These are phyloP conservation scores for Pseudachorutes palmiensis DNA, from an alignment of 1,140 invertebrate genomes.

Conservation along the genomic window DNA sequence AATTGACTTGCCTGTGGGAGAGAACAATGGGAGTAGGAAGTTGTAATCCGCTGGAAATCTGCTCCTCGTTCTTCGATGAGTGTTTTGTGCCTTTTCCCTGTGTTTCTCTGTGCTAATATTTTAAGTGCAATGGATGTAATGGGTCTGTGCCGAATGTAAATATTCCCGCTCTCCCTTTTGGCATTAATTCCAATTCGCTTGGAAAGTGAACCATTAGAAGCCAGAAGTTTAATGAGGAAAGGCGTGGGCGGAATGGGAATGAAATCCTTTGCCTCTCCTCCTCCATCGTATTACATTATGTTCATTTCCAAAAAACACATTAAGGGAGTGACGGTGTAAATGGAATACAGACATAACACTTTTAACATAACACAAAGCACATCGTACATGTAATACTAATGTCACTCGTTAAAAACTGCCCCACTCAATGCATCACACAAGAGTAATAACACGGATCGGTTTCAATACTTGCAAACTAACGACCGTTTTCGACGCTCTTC, in stretches of 20 bases:
- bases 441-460: no score
- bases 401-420: no score
- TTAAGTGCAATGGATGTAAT: neutral
- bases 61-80: neutral
- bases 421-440: no score
- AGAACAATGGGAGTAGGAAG: neutral
- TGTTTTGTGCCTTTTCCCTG: neutral
- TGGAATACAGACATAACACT: no score
- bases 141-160: neutral
- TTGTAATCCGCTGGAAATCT: neutral
- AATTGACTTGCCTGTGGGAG: neutral
- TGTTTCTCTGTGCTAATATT: conserved; percentile 2
- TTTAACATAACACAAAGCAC: no score
- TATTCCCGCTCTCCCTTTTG: neutral
- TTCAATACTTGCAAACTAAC: no score
- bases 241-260: neutral
- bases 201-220: neutral
- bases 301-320: neutral
- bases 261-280: neutral
- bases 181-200: neutral
- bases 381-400: no score
- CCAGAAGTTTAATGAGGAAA: neutral
- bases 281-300: neutral
- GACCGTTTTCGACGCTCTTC: no score
- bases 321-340: no score